Evolutionary conservation across 2,888 invertebrate genomes (phyloP).

Genomic region (Cenopis cana): DNA sequence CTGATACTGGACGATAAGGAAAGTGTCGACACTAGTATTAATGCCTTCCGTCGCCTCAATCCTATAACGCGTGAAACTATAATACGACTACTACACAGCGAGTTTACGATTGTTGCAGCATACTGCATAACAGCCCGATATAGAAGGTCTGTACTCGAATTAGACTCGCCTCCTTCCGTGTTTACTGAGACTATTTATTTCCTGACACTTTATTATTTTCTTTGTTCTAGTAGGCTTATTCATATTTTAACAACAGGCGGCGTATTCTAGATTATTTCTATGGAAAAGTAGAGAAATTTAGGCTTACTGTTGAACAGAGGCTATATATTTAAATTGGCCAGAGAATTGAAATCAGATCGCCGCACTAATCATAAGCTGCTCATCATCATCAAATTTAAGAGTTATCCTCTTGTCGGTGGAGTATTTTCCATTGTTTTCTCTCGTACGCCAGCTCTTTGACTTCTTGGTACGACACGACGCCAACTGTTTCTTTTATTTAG

Average conservation of each 20-base stretch:
- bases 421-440: too few relatives aligned
- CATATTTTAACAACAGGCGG: neutral
- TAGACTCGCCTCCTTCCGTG: slow-evolving; percentile 38
- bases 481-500: too few relatives aligned
- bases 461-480: too few relatives aligned
- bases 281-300: neutral
- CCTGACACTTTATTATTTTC: neutral
- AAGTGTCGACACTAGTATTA: slow-evolving; percentile 38
- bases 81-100: slow-evolving; percentile 47
- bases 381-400: too few relatives aligned
- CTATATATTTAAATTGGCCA: neutral
- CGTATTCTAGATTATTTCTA: neutral
- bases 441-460: too few relatives aligned
- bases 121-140: slow-evolving; percentile 36
- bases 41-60: slow-evolving; percentile 51
- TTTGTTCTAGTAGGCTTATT: neutral
- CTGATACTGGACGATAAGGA: slow-evolving; percentile 23
- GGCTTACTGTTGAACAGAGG: neutral
- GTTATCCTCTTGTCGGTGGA: too few relatives aligned
- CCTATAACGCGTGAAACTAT: slow-evolving; percentile 48
- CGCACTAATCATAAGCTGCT: neutral
- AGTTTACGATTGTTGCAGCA: slow-evolving; percentile 52
- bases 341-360: neutral
- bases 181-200: slow-evolving; percentile 16
- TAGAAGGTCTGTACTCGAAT: slow-evolving; percentile 34